Evolutionary conservation across 2,797 vertebrate genomes (phyloP).

Genomic region (Thamnophis elegans): DNA sequence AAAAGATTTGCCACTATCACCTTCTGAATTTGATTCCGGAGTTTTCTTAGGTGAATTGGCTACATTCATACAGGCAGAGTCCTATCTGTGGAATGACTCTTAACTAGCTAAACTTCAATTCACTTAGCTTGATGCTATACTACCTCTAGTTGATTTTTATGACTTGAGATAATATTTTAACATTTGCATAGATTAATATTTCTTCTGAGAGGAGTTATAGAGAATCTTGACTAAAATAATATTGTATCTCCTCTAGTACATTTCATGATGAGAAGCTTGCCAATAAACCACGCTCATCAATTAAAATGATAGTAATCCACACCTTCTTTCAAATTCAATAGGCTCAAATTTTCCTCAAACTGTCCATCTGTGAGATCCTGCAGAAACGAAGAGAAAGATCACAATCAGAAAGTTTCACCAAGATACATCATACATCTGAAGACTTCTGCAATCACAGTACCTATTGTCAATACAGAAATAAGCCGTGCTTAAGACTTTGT

Average conservation of each 20-base stretch:
- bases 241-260: neutral
- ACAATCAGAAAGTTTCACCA: neutral
- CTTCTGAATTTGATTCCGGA: neutral
- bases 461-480: neutral
- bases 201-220: neutral
- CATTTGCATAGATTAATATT: neutral
- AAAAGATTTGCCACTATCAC: neutral
- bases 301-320: conserved; percentile 76
- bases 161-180: neutral
- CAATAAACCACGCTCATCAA: conserved; percentile 43
- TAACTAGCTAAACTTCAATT: neutral
- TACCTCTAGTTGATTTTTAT: neutral
- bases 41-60: neutral
- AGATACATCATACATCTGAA: neutral
- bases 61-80: neutral
- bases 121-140: neutral
- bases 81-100: neutral
- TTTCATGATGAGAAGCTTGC: neutral
- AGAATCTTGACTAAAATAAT: neutral
- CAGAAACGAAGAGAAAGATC: neutral
- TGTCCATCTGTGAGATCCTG: conserved; percentile 88
- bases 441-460: neutral
- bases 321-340: conserved; percentile 79
- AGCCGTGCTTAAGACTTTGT: neutral
- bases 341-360: conserved; percentile 81